A percentile compares a stretch with the other conserved stretches of the same genome.
These are phyloP conservation scores for Caenorhabditis doughertyi DNA, from an alignment of 2,888 invertebrate genomes.

Conservation along the genomic window DNA sequence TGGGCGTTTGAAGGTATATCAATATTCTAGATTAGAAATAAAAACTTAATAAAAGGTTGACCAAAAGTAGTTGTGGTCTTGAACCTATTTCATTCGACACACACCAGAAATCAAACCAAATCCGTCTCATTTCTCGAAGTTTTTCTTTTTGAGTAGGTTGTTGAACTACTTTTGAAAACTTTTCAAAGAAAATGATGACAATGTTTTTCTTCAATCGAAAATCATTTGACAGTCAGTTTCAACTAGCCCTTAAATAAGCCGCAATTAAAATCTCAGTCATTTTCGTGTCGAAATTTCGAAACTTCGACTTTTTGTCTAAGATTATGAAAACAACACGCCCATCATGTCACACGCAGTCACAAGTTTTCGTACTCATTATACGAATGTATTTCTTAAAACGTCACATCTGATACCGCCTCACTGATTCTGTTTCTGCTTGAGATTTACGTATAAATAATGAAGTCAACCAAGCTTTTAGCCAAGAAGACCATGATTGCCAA, in stretches of 20 bases:
- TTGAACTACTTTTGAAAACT: constrained; percentile 3
- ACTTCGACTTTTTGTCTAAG: constrained; percentile 22
- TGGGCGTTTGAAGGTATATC: background rate
- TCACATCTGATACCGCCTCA: constrained; percentile 26
- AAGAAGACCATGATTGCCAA: constrained; percentile 60
- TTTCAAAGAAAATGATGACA: constrained; percentile 28
- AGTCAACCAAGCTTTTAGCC: constrained; percentile 51
- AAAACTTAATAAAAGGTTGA: constrained; percentile 21
- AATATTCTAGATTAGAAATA: background rate
- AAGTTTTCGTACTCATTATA: constrained; percentile 4
- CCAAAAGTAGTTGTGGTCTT: constrained; percentile 15
- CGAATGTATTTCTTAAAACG: background rate
- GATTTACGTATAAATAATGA: constrained; percentile 20
- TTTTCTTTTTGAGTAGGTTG: background rate
- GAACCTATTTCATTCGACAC: background rate
- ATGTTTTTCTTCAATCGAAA: background rate
- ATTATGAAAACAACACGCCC: constrained; percentile 50
- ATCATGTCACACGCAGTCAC: constrained; percentile 5
- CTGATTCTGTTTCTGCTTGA: constrained; percentile 5
- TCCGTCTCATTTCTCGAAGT: constrained; percentile 11
- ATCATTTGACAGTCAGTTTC: constrained; percentile 16
- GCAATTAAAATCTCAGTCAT: constrained; percentile 50
- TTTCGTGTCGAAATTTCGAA: constrained; percentile 26
- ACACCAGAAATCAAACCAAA: constrained; percentile 46
- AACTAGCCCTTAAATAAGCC: constrained; percentile 46